Conservation (phyloP, 2,888 invertebrate species). For the Oxycera nigricornis region DNA sequence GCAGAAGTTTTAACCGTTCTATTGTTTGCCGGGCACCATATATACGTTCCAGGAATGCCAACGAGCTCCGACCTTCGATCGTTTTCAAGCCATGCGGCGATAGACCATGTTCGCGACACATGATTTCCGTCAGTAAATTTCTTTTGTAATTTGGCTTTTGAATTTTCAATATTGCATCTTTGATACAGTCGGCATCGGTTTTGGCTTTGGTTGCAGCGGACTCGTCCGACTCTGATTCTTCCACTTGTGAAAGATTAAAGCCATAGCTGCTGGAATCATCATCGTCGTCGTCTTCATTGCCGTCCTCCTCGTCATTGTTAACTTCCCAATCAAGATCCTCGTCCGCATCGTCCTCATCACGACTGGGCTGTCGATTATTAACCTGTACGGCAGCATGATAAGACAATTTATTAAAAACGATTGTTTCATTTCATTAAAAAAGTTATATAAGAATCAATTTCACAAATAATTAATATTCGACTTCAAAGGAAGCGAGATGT, state of each 20-base stretch:
- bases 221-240: slow-evolving; percentile 10
- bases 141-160: slow-evolving; percentile 54
- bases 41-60: slow-evolving; percentile 71
- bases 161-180: slow-evolving; percentile 40
- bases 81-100: slow-evolving; percentile 41
- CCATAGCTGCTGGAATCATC: slow-evolving; percentile 30
- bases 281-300: slow-evolving; percentile 18
- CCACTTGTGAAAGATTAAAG: slow-evolving; percentile 14
- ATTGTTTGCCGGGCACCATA: slow-evolving; percentile 84
- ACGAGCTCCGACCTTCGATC: slow-evolving; percentile 41
- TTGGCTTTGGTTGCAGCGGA: slow-evolving; percentile 12
- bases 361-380: too few relatives aligned
- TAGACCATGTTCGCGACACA: slow-evolving; percentile 56
- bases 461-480: too few relatives aligned
- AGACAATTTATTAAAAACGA: too few relatives aligned
- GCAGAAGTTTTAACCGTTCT: slow-evolving; percentile 80
- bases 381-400: neutral
- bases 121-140: slow-evolving; percentile 53
- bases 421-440: neutral
- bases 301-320: slow-evolving; percentile 2
- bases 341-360: slow-evolving; percentile 1
- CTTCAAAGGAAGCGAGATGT: too few relatives aligned
- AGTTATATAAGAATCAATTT: neutral
- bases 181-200: slow-evolving; percentile 34
- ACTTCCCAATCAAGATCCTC: neutral